Conservation (phyloP, 2,113 vertebrate genomes). For the Nothoprocta perdicaria region DNA sequence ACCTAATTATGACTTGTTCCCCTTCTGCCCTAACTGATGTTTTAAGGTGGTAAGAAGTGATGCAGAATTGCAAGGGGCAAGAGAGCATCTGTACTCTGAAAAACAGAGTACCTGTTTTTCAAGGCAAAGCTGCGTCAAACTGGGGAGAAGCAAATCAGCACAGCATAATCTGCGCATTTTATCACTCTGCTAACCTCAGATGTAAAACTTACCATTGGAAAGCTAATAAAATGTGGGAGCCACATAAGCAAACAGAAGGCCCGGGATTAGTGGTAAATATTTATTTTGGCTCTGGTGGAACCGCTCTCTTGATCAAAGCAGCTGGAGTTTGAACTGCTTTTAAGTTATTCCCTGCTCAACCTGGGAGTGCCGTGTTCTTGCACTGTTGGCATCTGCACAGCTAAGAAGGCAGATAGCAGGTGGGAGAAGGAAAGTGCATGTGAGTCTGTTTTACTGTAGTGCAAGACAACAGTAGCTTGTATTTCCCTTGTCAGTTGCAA, state of each 20-base stretch:
- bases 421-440: background rate
- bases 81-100: background rate
- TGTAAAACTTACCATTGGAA: slow-evolving; percentile 55
- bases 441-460: background rate
- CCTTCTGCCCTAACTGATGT: background rate
- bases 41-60: background rate
- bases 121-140: background rate
- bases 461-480: slow-evolving; percentile 10
- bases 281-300: slow-evolving; percentile 60
- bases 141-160: background rate
- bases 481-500: slow-evolving; percentile 13
- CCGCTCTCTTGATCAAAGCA: slow-evolving; percentile 23
- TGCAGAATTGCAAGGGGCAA: background rate
- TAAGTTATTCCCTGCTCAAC: background rate
- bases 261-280: slow-evolving; percentile 36
- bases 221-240: slow-evolving; percentile 52
- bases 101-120: background rate
- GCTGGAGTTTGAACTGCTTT: slow-evolving; percentile 56
- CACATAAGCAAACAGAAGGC: slow-evolving; percentile 39
- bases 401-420: background rate
- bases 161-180: slow-evolving; percentile 30
- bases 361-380: slow-evolving; percentile 8
- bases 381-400: background rate
- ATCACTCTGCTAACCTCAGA: slow-evolving; percentile 33
- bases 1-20: background rate